Evolutionary conservation across 2,888 invertebrate species (phyloP), one percentile per base, ranked within the genome.

Genomic region (Suillia variegata): DNA sequence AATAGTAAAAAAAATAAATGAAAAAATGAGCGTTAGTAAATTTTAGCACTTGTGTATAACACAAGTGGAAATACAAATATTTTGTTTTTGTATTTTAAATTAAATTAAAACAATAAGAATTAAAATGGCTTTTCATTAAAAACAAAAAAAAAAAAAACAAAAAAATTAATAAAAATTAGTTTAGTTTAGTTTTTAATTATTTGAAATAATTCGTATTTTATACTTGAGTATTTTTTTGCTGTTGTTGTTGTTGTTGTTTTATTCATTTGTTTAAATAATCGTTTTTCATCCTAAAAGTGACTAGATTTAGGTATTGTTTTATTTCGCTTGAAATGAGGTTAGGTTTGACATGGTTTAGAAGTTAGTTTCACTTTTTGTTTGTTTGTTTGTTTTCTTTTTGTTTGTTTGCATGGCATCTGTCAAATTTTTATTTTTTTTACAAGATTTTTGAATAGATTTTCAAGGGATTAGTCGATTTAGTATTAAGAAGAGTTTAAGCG

Each of bases 181-280:
- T 64, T 61, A 58, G 63, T 62, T 62, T 34, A 59, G 61, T 68
- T 74, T 62, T 60, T 60, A 55, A 64, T 63, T 66, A 67, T 59
- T 62, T 66, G 56, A 69, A 71, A 70, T 72, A 76, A 70, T 70
- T 67, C 64, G 70, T 76, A 76, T 78, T 74, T 77, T 71, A 77
- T 78, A 79, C 75, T 78, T 78, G 78, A 78, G 78, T 78, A 79
- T 79, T n/a, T n/a, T n/a, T n/a, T n/a, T n/a, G n/a, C n/a, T n/a
- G n/a, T n/a, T n/a, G n/a, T n/a, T 78, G 72, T 73, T 75, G 71
- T 67, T 58, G 64, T n/a, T 62, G 42, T 62, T 56, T 24, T 55
- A 54, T 58, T 53, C 33, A 51, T 59, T 48, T 55, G 59, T 58
- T 63, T 64, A n/a, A n/a, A 61, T 64, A 65, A 58, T 64, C 59